Evolutionary conservation across 2,888 invertebrate species (phyloP), one percentile per base, ranked within the genome.

Genomic region (Phortica okadai): DNA sequence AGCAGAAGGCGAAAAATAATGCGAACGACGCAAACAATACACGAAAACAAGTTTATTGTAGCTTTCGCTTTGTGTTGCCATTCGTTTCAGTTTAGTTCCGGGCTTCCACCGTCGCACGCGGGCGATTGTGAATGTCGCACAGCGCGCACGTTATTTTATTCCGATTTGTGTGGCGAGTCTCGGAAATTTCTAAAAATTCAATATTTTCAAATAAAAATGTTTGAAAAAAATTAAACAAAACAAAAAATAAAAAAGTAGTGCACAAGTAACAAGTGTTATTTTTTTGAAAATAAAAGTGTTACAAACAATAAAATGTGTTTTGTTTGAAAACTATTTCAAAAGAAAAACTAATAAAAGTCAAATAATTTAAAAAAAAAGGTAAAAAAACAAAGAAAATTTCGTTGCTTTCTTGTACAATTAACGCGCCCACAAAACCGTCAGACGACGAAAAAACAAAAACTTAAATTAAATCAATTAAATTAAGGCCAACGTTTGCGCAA

Each of bases 81-180:
- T 64, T 62, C 16, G 41, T 73, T 75, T 66, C 62, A 74, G 45
- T 56, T 78, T 74, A 80, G 79, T 80, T 80, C 75, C 78, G 79
- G 77, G 78, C 79, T 78, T 76, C 74, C 77, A 76, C 74, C 50
- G 14, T 50, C 14, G 5, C 50, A 50, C 14, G 77, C 76, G 74
- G 54, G 59, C 75, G 75, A 73, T 73, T 62, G 76, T 33, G 33
- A 33, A 33, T 74, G 67, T 44, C 50, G 56, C 62, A 75, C 74
- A 50, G 21, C 67, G 67, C 11, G 64, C 21, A 64, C 64, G 41
- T 6, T 25, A 64, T 21, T 16, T 21, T 59, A 2, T 59, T 59
- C 3, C 25, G 62, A 25, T 64, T 10, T 64, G 33, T 33, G 10
- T 11, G 50, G 50, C 50, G 50, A 8, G 50, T 11, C 8, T 11